Evolutionary conservation across 2,797 vertebrate genomes (phyloP).

Genomic region (Pangasius macronema): DNA sequence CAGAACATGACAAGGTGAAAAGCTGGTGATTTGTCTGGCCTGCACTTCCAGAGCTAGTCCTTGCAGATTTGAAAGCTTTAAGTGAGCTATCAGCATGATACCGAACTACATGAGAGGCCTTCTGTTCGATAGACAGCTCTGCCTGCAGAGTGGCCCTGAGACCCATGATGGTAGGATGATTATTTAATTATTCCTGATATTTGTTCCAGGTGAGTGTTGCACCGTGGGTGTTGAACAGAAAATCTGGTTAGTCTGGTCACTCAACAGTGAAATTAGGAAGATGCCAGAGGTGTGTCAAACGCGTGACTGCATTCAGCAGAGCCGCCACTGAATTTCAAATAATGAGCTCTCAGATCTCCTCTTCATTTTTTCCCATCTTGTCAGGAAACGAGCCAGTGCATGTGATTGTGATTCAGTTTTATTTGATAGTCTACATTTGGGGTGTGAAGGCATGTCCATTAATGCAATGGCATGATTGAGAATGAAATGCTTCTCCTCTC

Average conservation of each 20-base stretch:
- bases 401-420: conserved; percentile 50
- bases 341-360: conserved; percentile 48
- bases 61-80: conserved; percentile 3
- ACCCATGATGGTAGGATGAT: conserved; percentile 40
- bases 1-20: neutral
- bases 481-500: conserved; percentile 44
- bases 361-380: conserved; percentile 28
- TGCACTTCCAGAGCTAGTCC: conserved; percentile 8
- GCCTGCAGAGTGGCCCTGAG: conserved; percentile 37
- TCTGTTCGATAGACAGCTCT: conserved; percentile 21
- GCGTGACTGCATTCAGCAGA: conserved; percentile 59
- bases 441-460: conserved; percentile 47
- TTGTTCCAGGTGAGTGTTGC: conserved; percentile 60
- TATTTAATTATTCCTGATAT: conserved; percentile 59
- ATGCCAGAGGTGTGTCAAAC: conserved; percentile 63
- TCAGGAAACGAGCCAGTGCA: conserved; percentile 53
- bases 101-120: conserved; percentile 1
- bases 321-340: conserved; percentile 55
- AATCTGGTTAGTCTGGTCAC: conserved; percentile 65
- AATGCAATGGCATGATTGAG: conserved; percentile 36
- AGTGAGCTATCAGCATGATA: conserved; percentile 9
- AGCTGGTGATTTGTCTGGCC: neutral
- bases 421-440: conserved; percentile 47
- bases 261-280: conserved; percentile 73
- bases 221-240: conserved; percentile 60